Evolutionary conservation across 2,797 vertebrate species (phyloP), one percentile per base, ranked within the genome.

Genomic region (Pantherophis alleghaniensis): DNA sequence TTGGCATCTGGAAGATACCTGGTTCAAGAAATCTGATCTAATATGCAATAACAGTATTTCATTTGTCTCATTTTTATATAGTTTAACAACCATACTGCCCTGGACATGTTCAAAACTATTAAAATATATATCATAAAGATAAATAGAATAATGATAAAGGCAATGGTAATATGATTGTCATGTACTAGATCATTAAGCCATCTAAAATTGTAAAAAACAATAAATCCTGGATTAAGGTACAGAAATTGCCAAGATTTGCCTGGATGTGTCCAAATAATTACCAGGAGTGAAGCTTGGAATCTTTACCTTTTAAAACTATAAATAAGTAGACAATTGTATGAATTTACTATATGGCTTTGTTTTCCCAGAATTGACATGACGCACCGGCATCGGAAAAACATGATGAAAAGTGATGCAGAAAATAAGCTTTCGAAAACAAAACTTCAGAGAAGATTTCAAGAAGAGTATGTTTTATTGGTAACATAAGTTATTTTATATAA

Each of bases 391-490:
- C 98, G 98, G 74, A 98, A 96, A 93, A 97, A 98, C 87, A 97
- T 99, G 32, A 97, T 98, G 92, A 98, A 98, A 94, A 98, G 98
- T 18, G 97, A 98, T 7, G 95, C 95, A 0, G 99, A 99, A 96
- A 96, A 95, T 32, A 95, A 59, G 0, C 98, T 99, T 95, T 96
- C 96, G 2, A 99, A 98, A 96, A 97, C 97, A 88, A 98, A 97
- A 0, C 97, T 99, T 0, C 98, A 98, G 94, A 97, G 97, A 95
- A 97, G 99, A 93, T 98, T 99, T 90, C 98, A 98, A 93, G 98
- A 99, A 89, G 98, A 99, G 99, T 99, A 95, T 98, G 99, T 98
- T 47, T 89, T 5, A 90, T 57, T 92, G n/a, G 22, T 91, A 12
- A n/a, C 22, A 56, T 92, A 14, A 12, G 42, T 79, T 79, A 83